A percentile compares a stretch with the other conserved stretches of the same genome.
phyloP scores from a whole-genome alignment of 2,888 invertebrate genomes.

The Dryobota labecula region DNA sequence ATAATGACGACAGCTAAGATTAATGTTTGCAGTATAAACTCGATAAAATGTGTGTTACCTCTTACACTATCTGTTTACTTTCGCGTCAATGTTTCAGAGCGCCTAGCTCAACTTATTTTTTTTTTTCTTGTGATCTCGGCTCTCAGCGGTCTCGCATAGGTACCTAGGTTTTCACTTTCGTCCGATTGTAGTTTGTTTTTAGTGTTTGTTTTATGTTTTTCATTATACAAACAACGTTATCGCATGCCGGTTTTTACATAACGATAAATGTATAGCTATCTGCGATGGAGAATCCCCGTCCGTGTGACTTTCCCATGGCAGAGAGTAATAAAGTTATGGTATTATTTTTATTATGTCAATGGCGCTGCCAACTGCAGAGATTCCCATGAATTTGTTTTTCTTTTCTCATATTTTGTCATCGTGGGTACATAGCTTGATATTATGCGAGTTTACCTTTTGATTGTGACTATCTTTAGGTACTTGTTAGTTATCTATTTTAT shows the following conservation, averaged over 20 bases:
- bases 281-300: conserved; percentile 30
- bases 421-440: conserved; percentile 17
- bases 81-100: conserved; percentile 58
- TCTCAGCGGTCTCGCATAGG: conserved; percentile 65
- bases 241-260: conserved; percentile 40
- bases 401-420: conserved; percentile 26
- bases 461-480: conserved; percentile 23
- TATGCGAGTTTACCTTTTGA: conserved; percentile 19
- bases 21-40: conserved; percentile 74
- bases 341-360: conserved; percentile 49
- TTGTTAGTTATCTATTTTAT: conserved; percentile 45
- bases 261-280: conserved; percentile 23
- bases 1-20: conserved; percentile 75
- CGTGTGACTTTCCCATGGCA: conserved; percentile 73
- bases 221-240: conserved; percentile 37
- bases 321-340: conserved; percentile 59
- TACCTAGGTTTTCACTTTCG: conserved; percentile 71
- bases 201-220: conserved; percentile 54
- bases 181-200: conserved; percentile 58
- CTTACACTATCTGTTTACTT: conserved; percentile 64
- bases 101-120: conserved; percentile 44
- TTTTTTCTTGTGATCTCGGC: conserved; percentile 65
- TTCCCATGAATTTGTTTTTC: conserved; percentile 47
- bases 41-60: conserved; percentile 71
- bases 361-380: conserved; percentile 39